These are phyloP conservation scores for Hipposideros larvatus DNA, from an alignment of 2,797 vertebrate species.

Conservation along the genomic window DNA sequence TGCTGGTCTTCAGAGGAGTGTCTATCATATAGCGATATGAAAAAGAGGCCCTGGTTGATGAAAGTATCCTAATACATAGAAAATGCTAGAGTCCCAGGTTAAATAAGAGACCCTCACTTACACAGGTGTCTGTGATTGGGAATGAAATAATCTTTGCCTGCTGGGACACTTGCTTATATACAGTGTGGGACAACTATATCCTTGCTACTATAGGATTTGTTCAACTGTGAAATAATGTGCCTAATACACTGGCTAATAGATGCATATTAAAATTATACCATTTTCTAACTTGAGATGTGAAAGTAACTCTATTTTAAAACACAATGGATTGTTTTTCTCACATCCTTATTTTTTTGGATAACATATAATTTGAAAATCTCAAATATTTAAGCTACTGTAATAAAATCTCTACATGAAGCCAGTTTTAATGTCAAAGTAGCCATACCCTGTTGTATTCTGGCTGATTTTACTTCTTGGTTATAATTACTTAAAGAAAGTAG, in stretches of 20 bases:
- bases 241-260: background rate
- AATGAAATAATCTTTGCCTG: background rate
- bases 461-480: background rate
- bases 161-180: background rate
- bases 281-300: background rate
- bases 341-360: background rate
- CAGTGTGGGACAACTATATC: background rate
- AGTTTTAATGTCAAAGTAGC: background rate
- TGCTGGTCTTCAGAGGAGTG: background rate
- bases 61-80: background rate
- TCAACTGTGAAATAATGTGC: background rate
- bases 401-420: background rate
- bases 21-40: background rate
- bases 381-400: background rate
- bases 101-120: background rate
- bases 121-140: background rate
- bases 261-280: background rate
- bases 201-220: background rate
- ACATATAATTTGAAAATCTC: background rate
- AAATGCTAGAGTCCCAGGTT: background rate
- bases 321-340: background rate
- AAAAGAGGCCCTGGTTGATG: background rate
- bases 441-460: background rate
- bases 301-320: background rate
- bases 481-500: constrained; percentile 47